A percentile compares a stretch with the other conserved stretches of the same genome.
phyloP scores from a whole-genome alignment of 2,797 vertebrate species.

The Cheirogaleus major region DNA sequence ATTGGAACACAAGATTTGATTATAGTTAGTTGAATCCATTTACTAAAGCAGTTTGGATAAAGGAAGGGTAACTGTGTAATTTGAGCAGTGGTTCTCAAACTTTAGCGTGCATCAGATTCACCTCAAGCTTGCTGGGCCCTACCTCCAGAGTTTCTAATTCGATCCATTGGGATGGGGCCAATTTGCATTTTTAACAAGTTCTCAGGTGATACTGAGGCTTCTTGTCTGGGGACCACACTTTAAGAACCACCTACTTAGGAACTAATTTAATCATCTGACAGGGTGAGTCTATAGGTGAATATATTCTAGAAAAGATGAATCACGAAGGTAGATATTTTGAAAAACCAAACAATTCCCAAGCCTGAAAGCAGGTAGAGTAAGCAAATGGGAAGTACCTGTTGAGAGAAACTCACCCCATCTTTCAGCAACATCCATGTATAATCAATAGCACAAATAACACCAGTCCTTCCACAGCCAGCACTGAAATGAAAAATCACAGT shows the following conservation, averaged over 20 bases:
- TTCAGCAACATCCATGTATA: conserved; percentile 95
- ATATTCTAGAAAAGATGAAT: neutral
- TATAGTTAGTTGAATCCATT: neutral
- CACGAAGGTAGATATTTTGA: neutral
- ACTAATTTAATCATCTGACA: conserved; percentile 3
- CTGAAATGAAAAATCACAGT: conserved; percentile 84
- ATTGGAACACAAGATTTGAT: neutral
- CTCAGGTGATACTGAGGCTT: neutral
- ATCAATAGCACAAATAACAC: conserved; percentile 95
- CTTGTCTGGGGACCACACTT: neutral
- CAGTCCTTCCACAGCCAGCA: conserved; percentile 97
- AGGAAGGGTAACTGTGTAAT: neutral
- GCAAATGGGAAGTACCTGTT: neutral
- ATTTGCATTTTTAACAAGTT: conserved; percentile 27
- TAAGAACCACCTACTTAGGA: neutral
- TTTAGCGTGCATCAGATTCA: neutral
- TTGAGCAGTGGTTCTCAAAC: neutral
- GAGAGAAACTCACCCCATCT: conserved; percentile 89
- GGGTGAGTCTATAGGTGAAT: neutral
- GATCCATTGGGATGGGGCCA: neutral
- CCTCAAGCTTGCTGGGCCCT: neutral
- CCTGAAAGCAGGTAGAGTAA: neutral
- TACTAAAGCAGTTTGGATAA: neutral
- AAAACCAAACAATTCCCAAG: neutral
- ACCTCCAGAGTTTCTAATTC: neutral